These are phyloP conservation scores for Polydrusus tereticollis DNA, from an alignment of 2,888 invertebrate species.

Conservation along the genomic window DNA sequence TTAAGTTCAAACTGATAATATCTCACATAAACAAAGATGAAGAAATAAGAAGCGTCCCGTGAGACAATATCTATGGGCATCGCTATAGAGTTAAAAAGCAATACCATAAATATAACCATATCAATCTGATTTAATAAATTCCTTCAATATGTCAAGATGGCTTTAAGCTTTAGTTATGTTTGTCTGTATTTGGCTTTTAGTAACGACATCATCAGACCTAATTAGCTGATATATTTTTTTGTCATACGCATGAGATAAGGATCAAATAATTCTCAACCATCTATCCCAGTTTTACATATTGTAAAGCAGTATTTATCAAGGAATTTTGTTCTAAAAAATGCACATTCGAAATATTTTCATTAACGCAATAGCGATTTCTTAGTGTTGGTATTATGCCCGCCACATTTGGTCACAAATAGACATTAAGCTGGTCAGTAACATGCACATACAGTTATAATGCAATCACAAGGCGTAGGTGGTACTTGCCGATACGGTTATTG, in stretches of 20 bases:
- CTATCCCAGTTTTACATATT: too few species aligned
- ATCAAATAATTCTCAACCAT: too few species aligned
- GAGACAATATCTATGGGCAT: constrained; percentile 42
- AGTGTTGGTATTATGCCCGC: constrained; percentile 16
- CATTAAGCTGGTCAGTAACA: constrained; percentile 47
- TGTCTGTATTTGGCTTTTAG: constrained; percentile 16
- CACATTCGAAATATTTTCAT: too few species aligned
- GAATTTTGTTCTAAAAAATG: too few species aligned
- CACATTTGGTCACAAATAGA: constrained; percentile 45
- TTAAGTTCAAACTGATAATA: constrained; percentile 25
- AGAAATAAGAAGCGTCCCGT: constrained; percentile 43
- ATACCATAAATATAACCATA: constrained; percentile 39
- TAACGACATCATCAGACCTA: constrained; percentile 9
- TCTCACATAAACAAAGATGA: constrained; percentile 43
- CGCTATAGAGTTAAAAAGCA: constrained; percentile 24
- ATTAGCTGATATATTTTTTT: not conserved
- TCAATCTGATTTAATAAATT: constrained; percentile 39
- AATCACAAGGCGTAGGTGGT: constrained; percentile 53
- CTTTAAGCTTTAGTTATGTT: constrained; percentile 15
- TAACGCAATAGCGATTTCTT: constrained; percentile 29
- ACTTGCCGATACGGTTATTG: constrained; percentile 56
- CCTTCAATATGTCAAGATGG: constrained; percentile 34
- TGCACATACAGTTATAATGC: constrained; percentile 48
- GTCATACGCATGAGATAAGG: too few species aligned
- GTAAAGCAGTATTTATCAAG: too few species aligned